Evolutionary conservation across 2,888 invertebrate species (phyloP).

Genomic region (Drosophila atripex): DNA sequence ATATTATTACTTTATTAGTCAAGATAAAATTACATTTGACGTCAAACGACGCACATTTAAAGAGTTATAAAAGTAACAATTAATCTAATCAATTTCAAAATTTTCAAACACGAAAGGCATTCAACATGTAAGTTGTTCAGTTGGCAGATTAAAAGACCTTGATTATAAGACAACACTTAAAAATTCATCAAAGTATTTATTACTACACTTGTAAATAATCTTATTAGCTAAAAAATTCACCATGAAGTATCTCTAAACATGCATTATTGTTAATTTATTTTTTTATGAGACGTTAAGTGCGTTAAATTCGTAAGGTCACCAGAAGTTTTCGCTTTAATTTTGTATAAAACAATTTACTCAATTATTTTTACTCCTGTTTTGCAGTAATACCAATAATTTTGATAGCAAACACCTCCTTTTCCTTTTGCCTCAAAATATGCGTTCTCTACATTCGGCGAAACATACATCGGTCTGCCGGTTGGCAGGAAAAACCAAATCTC

Average conservation of each 20-base stretch:
- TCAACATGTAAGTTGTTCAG: too few species aligned
- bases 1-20: background rate
- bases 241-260: background rate
- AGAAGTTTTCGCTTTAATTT: too few species aligned
- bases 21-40: background rate
- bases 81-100: background rate
- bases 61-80: background rate
- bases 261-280: background rate
- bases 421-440: slow-evolving; percentile 42
- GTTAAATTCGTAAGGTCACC: slow-evolving; percentile 6
- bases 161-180: too few species aligned
- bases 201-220: too few species aligned
- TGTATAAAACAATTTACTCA: background rate
- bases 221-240: too few species aligned
- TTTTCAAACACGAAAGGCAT: too few species aligned
- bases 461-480: slow-evolving; percentile 40
- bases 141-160: too few species aligned
- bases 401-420: slow-evolving; percentile 58
- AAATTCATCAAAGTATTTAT: too few species aligned
- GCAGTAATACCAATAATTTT: slow-evolving; percentile 53
- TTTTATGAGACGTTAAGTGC: background rate
- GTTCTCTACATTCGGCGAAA: slow-evolving; percentile 24
- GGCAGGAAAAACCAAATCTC: slow-evolving; percentile 67
- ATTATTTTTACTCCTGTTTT: background rate
- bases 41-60: background rate